Conservation (phyloP, 1,140 invertebrate genomes). For the Scaptomyza montana region DNA sequence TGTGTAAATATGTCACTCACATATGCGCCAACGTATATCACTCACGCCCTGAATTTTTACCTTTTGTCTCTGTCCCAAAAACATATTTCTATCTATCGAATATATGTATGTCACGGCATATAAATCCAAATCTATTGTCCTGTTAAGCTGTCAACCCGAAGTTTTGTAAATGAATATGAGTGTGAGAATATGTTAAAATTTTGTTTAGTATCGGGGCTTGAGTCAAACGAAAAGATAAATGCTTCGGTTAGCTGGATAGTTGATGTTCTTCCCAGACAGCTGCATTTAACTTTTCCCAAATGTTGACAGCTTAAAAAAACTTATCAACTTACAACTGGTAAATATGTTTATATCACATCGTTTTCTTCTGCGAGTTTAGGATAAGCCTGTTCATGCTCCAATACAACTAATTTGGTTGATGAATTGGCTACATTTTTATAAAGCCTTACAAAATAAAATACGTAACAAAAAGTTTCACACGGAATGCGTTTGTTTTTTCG, state of each 20-base stretch:
- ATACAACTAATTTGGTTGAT: too few relatives aligned
- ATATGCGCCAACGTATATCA: conserved; percentile 2
- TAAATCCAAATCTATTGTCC: conserved; percentile 34
- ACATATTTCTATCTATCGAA: conserved; percentile 26
- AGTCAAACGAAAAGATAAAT: conserved; percentile 39
- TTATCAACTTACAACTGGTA: too few relatives aligned
- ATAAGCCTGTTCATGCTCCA: too few relatives aligned
- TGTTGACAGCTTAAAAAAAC: background rate
- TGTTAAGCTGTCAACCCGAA: background rate
- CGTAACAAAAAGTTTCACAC: too few relatives aligned
- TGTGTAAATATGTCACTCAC: conserved; percentile 8
- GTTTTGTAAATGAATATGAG: background rate
- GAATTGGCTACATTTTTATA: too few relatives aligned
- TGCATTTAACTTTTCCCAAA: conserved; percentile 3
- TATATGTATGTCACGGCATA: conserved; percentile 12
- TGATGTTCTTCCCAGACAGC: background rate
- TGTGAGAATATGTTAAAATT: conserved; percentile 24
- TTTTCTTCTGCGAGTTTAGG: too few relatives aligned
- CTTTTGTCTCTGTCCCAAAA: conserved; percentile 17
- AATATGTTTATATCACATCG: too few relatives aligned
- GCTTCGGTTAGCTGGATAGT: conserved; percentile 3
- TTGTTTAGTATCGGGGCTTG: conserved; percentile 24
- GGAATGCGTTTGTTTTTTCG: too few relatives aligned
- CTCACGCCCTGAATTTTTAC: conserved; percentile 17
- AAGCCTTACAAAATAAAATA: too few relatives aligned